Evolutionary conservation across 1,140 invertebrate genomes (phyloP).

Genomic region (Drosophila seguyi): DNA sequence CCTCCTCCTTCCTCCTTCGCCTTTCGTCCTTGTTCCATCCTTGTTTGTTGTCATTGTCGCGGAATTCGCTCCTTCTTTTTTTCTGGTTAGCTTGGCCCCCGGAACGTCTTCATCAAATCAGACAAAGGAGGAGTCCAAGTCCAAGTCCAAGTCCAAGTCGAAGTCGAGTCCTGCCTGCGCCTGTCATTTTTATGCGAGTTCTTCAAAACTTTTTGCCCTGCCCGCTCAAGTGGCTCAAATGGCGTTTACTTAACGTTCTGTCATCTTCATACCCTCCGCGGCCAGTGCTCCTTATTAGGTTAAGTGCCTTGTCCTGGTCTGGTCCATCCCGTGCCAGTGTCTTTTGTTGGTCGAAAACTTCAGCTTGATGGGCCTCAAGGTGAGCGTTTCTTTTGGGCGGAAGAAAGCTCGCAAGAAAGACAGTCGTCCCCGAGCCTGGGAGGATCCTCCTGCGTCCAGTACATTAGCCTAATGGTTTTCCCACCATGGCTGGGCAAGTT

Average conservation of each 20-base stretch:
- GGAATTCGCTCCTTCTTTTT: slow-evolving; percentile 20
- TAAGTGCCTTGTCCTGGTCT: slow-evolving; percentile 65
- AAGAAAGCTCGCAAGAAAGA: background rate
- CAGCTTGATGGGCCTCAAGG: slow-evolving; percentile 3
- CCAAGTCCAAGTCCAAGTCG: slow-evolving; percentile 4
- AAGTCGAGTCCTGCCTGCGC: slow-evolving; percentile 39
- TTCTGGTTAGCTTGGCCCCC: slow-evolving; percentile 26
- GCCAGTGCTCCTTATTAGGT: slow-evolving; percentile 71
- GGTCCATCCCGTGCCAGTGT: background rate
- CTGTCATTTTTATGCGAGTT: slow-evolving; percentile 83
- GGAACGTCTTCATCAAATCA: slow-evolving; percentile 76
- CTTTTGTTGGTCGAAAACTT: slow-evolving; percentile 13
- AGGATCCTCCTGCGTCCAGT: slow-evolving; percentile 32
- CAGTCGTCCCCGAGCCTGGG: background rate
- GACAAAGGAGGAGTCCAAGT: slow-evolving; percentile 43
- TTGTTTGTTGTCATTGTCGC: slow-evolving; percentile 75
- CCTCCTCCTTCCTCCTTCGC: no score
- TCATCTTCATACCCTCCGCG: slow-evolving; percentile 44
- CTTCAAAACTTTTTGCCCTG: slow-evolving; percentile 71
- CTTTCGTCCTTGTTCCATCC: slow-evolving; percentile 23
- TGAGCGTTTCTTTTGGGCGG: background rate
- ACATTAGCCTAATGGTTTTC: slow-evolving; percentile 78
- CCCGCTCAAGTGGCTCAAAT: slow-evolving; percentile 51
- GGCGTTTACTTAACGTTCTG: slow-evolving; percentile 80
- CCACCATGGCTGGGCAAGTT: slow-evolving; percentile 1